These are phyloP conservation scores for Chaetops frenatus DNA, from an alignment of 2,113 vertebrate species.

Conservation along the genomic window DNA sequence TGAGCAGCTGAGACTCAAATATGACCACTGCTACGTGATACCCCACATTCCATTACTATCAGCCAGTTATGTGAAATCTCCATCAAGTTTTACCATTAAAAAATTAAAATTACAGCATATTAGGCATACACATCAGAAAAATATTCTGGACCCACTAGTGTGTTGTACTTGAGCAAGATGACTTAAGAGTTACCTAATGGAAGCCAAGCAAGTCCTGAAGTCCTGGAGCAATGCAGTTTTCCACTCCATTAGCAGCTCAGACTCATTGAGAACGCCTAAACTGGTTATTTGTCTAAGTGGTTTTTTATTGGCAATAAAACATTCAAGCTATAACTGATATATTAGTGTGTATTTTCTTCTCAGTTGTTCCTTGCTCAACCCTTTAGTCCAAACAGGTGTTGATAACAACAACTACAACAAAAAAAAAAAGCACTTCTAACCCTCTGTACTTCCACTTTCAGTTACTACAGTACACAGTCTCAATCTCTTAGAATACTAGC, in stretches of 20 bases:
- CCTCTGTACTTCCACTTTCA: background rate
- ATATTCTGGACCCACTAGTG: background rate
- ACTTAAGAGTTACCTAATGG: background rate
- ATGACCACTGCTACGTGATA: background rate
- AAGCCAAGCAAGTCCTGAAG: background rate
- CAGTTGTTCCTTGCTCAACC: background rate
- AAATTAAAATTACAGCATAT: background rate
- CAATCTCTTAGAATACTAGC: background rate
- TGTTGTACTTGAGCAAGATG: background rate
- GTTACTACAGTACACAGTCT: background rate
- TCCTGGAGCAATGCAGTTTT: background rate
- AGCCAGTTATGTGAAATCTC: background rate
- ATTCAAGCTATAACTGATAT: background rate
- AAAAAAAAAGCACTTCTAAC: background rate
- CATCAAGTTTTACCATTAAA: background rate
- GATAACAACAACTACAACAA: background rate
- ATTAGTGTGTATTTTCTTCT: background rate
- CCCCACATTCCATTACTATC: rapidly evolving
- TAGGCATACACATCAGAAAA: background rate
- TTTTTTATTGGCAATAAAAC: background rate
- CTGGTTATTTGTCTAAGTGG: background rate
- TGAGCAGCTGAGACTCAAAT: background rate
- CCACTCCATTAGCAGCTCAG: background rate
- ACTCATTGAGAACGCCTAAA: background rate
- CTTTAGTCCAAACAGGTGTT: background rate